phyloP scores from a whole-genome alignment of 2,113 vertebrate genomes.

The Enhydra lutris region DNA sequence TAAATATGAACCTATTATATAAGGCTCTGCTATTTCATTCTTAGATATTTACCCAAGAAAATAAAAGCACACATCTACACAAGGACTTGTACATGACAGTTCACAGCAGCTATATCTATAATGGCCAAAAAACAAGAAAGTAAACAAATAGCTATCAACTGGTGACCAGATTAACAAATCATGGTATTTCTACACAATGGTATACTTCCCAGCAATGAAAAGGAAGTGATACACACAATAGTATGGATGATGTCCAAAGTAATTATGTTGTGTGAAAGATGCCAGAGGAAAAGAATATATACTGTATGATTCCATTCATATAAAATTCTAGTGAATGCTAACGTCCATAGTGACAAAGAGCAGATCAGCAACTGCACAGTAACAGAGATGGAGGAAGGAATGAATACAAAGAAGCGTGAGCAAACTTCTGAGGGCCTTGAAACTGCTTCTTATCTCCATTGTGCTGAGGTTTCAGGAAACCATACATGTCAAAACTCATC shows the following conservation, averaged over 20 bases:
- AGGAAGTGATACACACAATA: not conserved
- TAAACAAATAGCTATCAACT: slow-evolving; percentile 3
- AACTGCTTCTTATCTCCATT: slow-evolving; percentile 5
- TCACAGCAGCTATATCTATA: not conserved
- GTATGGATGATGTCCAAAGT: not conserved
- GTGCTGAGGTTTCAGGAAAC: not conserved
- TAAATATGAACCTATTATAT: not conserved
- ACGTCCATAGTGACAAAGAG: slow-evolving; percentile 33
- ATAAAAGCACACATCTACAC: not conserved
- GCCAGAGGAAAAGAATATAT: not conserved
- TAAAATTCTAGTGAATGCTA: slow-evolving; percentile 22
- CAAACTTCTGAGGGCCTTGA: not conserved
- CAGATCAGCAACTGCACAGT: not conserved
- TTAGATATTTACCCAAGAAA: not conserved
- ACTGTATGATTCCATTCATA: not conserved
- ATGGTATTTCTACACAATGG: not conserved
- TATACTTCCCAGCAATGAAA: slow-evolving; percentile 5
- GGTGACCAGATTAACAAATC: slow-evolving; percentile 6
- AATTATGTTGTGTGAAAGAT: slow-evolving; percentile 21
- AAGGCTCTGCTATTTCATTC: not conserved
- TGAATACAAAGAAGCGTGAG: not conserved
- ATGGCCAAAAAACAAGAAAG: slow-evolving; percentile 10
- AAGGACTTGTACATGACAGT: not conserved
- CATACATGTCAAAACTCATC: slow-evolving; percentile 17
- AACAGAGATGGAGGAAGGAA: slow-evolving; percentile 4